Evolutionary conservation across 2,113 vertebrate genomes (phyloP), one percentile per base, ranked within the genome.

Genomic region (Leptodactylus fuscus): DNA sequence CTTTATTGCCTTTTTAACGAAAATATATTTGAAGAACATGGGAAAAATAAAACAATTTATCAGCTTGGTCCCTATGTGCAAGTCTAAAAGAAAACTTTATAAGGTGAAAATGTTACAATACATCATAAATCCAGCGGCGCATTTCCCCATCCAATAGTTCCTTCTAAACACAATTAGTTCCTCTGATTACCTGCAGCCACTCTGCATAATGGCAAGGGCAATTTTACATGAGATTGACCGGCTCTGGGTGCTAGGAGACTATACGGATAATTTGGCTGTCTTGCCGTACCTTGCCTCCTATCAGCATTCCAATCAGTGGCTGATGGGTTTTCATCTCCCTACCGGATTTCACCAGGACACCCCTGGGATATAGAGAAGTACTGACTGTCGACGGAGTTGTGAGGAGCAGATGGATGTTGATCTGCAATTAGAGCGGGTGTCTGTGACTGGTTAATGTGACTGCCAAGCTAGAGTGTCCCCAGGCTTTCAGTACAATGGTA

Each of bases 361-460:
- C 89, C 87, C 81, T 88, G 83, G 88, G 87, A 88, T 87, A 89
- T 82, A 88, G 87, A 86, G 60, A 88, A 91, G 82, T 81, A 84
- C 88, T 90, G 89, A 85, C 77, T 80, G 90, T 87, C 60, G 81
- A 87, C 62, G 51, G 87, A 89, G 90, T 58, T 89, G 82, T 88
- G 88, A 65, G 62, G 91, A 93, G 90, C 94, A 95, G 94, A 94
- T 94, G 93, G 94, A 88, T 91, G 88, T 92, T 94, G 93, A 92
- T 93, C 91, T 91, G 93, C 91, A 90, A 92, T 92, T 92, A 95
- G 89, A 91, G 87, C 78, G 0, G 0, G 86, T 92, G 89, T 85
- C 29, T 0, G 76, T 89, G 92, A 92, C 94, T 91, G 87, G 89
- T 5, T 22, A 82, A 51, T 82, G 62, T 24, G 88, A 89, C 89